These are phyloP conservation scores for Leptobrachium leishanense DNA, from an alignment of 2,113 vertebrate genomes.

Conservation along the genomic window DNA sequence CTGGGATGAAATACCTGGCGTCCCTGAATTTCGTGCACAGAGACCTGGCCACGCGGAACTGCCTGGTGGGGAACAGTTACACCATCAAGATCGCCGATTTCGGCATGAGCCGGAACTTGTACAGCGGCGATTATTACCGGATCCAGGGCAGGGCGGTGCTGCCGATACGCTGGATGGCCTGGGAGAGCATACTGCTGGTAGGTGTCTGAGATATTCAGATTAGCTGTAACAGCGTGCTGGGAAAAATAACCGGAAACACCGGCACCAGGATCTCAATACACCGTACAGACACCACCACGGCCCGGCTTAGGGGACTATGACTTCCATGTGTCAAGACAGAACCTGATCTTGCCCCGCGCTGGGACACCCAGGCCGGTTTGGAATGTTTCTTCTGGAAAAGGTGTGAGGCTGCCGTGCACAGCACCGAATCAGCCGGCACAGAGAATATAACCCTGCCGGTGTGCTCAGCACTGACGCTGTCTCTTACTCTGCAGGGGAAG, in stretches of 20 bases:
- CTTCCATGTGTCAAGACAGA: no score
- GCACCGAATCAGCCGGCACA: no score
- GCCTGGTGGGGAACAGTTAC: slow-evolving; percentile 79
- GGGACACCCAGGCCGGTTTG: no score
- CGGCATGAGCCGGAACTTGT: slow-evolving; percentile 82
- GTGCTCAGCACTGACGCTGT: neutral
- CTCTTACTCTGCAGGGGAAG: slow-evolving; percentile 67
- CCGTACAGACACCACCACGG: no score
- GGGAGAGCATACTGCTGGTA: slow-evolving; percentile 85
- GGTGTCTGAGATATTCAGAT: slow-evolving; percentile 21
- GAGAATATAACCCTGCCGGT: no score
- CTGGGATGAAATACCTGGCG: slow-evolving; percentile 79
- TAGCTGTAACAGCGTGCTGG: no score
- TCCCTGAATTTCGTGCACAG: slow-evolving; percentile 83
- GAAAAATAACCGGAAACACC: no score
- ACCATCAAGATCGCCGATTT: slow-evolving; percentile 85
- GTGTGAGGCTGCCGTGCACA: no score
- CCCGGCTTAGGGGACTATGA: no score
- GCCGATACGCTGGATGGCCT: slow-evolving; percentile 85
- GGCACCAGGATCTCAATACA: no score
- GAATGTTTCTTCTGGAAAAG: no score
- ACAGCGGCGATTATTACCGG: slow-evolving; percentile 84
- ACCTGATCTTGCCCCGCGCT: no score
- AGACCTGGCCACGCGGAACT: slow-evolving; percentile 81
- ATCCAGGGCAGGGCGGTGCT: slow-evolving; percentile 82